Evolutionary conservation across 2,113 vertebrate genomes (phyloP).

Genomic region (Lampris megalopsis): DNA sequence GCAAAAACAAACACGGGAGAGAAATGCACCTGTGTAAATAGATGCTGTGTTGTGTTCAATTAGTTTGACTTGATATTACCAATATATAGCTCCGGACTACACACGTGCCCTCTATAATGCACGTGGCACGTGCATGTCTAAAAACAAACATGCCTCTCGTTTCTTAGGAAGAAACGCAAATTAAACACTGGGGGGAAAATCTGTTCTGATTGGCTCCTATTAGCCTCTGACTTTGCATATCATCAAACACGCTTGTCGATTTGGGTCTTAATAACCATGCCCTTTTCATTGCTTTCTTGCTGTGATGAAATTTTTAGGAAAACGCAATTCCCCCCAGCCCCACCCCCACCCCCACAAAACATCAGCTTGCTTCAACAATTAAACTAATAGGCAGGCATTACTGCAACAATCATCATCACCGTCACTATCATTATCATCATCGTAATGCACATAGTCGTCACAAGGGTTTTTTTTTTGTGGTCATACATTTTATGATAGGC

Average conservation of each 20-base stretch:
- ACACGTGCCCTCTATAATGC: background rate
- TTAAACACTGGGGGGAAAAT: too few relatives aligned
- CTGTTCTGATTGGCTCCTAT: too few relatives aligned
- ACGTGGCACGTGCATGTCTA: background rate
- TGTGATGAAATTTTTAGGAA: background rate
- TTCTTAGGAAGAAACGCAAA: background rate
- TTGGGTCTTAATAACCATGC: background rate
- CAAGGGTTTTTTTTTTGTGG: slow-evolving; percentile 6
- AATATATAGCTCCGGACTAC: too few relatives aligned
- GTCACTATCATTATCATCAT: slow-evolving; percentile 14
- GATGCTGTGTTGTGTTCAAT: too few relatives aligned
- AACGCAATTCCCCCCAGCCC: background rate
- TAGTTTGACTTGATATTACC: too few relatives aligned
- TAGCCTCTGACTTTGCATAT: background rate
- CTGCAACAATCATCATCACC: too few relatives aligned
- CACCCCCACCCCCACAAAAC: background rate
- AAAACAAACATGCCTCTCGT: background rate
- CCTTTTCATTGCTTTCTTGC: background rate
- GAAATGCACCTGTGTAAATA: too few relatives aligned
- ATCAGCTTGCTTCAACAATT: too few relatives aligned
- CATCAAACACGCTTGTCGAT: background rate
- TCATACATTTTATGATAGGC: slow-evolving; percentile 38
- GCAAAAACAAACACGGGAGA: too few relatives aligned
- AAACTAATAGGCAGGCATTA: too few relatives aligned
- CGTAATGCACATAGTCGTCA: slow-evolving; percentile 19